Base-by-base conservation (phyloP, 2,797 vertebrate species). In the Tenualosa ilisha region DNA sequence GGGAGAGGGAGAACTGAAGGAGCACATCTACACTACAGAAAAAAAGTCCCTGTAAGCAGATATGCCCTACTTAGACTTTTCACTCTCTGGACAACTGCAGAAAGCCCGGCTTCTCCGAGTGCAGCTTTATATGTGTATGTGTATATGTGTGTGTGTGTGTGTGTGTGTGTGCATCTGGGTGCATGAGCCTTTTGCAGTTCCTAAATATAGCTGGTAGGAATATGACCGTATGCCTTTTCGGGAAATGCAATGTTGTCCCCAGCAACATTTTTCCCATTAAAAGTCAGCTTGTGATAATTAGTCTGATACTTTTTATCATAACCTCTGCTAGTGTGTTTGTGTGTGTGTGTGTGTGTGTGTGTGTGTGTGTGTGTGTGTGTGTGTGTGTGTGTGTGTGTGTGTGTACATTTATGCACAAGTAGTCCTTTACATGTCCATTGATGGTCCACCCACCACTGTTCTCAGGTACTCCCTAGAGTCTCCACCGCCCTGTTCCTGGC, bases 11-110 rank as follows among this genome's bases (percentile, higher is more conserved):
- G 68, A 15, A 31, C 37, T 72, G 65, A 72, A 72, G 65, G 31
- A 72, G 31, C 68, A 72, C 31, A 72, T 72, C 68, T 72, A 31
- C 68, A 75, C 68, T 43, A 43, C 68, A 75, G 68, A 75, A 75
- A 75, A 75, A 75, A 68, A 43, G 68, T 20, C 15, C 31, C 68
- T 40, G 68, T 75, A 75, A 75, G 68, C 68, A 75, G 68, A 75
- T 75, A 75, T 75, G 68, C 68, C 68, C 68, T 75, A 75, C 68
- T 75, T 75, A 75, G 68, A 40, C 68, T 75, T 75, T 75, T 75
- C 68, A 75, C 68, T 75, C 68, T 43, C 68, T 13, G 68, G 68
- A 75, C 68, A 75, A 75, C 68, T 43, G 68, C 68, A 75, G 68
- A 75, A 75, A 75, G 68, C 68, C 31, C 13, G 3, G 68, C 68